Evolutionary conservation across 2,888 invertebrate genomes (phyloP).

Genomic region (Drosophila hamatofila): DNA sequence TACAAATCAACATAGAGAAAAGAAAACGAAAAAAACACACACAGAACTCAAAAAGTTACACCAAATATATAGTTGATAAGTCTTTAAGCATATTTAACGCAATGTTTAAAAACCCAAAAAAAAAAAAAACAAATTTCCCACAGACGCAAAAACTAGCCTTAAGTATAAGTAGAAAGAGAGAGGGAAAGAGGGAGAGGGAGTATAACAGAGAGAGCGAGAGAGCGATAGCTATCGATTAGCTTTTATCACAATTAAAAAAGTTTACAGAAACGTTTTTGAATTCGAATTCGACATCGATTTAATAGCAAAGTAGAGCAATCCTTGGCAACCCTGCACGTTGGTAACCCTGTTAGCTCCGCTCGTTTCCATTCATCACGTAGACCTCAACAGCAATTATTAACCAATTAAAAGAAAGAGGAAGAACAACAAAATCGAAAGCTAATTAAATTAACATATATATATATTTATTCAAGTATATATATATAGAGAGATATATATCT

Average conservation of each 20-base stretch:
- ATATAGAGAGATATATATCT: conserved; percentile 27
- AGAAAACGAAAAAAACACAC: conserved; percentile 35
- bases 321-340: conserved; percentile 30
- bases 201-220: conserved; percentile 15
- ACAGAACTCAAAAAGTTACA: conserved; percentile 84
- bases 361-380: conserved; percentile 45
- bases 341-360: conserved; percentile 13
- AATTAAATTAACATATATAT: conserved; percentile 34
- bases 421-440: conserved; percentile 14
- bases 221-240: conserved; percentile 57
- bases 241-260: conserved; percentile 37
- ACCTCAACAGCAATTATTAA: conserved; percentile 61
- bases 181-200: conserved; percentile 7
- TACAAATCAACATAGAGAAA: conserved; percentile 14
- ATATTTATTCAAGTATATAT: conserved; percentile 22
- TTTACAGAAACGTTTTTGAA: conserved; percentile 3
- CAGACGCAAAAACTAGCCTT: conserved; percentile 32
- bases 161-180: conserved; percentile 49
- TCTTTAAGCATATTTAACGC: conserved; percentile 74
- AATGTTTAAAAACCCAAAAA: conserved; percentile 35
- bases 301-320: conserved; percentile 51
- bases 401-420: conserved; percentile 33
- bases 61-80: conserved; percentile 83
- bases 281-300: background rate
- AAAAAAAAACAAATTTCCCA: conserved; percentile 16